Evolutionary conservation across 2,888 invertebrate species (phyloP).

Genomic region (Stenchaetothrips biformis): DNA sequence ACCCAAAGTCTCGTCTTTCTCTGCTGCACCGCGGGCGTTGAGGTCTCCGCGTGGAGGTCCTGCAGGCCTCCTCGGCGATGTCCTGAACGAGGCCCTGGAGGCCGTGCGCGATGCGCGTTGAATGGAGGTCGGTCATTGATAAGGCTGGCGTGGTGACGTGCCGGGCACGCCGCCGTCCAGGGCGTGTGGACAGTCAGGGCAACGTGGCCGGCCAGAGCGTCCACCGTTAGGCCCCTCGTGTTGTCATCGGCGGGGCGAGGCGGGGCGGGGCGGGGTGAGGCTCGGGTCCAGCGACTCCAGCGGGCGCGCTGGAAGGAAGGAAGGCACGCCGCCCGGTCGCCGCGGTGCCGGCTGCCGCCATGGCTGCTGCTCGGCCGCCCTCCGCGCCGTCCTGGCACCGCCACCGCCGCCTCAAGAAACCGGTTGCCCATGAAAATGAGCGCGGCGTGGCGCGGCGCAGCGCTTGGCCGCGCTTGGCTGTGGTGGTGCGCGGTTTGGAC

Average conservation of each 20-base stretch:
- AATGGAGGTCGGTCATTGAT: too few relatives aligned
- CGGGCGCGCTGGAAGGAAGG: neutral
- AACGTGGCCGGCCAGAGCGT: neutral
- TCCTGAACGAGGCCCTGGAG: too few relatives aligned
- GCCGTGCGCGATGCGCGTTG: too few relatives aligned
- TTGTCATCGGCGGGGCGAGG: neutral
- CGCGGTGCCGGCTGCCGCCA: neutral
- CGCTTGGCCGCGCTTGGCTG: neutral
- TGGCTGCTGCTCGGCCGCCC: neutral
- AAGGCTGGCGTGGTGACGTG: too few relatives aligned
- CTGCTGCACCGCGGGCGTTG: too few relatives aligned
- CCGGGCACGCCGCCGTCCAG: neutral
- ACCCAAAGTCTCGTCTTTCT: too few relatives aligned
- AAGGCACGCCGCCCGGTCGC: neutral
- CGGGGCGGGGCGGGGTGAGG: neutral
- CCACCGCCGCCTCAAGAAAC: neutral
- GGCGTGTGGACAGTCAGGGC: neutral
- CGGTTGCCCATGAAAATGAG: constrained; percentile 17
- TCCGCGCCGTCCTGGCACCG: neutral
- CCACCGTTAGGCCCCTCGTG: neutral
- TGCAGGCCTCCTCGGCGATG: too few relatives aligned
- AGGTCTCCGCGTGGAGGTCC: too few relatives aligned
- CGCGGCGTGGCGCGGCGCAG: neutral
- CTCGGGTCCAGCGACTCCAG: neutral
- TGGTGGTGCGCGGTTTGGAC: neutral